Conservation (phyloP, 2,888 invertebrate genomes). For the Megaustenia siamemsis region DNA sequence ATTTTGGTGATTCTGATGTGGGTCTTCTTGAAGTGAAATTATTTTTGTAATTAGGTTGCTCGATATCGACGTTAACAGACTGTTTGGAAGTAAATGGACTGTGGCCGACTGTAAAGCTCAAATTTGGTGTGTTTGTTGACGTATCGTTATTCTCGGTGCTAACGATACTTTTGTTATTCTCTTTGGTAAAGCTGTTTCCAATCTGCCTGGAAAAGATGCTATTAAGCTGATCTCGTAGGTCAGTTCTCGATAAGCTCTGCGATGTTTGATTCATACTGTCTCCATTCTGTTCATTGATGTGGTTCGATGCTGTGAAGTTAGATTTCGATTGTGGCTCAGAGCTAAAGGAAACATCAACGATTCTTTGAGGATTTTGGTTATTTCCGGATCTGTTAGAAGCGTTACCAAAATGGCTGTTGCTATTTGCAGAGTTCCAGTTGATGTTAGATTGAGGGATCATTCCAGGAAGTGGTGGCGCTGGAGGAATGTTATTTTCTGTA, state of each 20-base stretch:
- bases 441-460: not conserved
- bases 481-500: not conserved
- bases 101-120: not conserved
- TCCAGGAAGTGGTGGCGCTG: not conserved
- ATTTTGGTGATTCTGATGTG: not conserved
- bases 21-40: not conserved
- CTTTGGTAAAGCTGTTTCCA: not conserved
- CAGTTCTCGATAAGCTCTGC: too few relatives aligned
- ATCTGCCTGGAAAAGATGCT: conserved; percentile 26
- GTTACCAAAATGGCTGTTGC: not conserved
- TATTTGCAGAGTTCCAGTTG: not conserved
- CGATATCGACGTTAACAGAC: not conserved
- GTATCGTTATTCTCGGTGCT: not conserved
- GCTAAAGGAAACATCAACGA: not conserved
- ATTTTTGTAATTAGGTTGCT: not conserved
- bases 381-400: not conserved
- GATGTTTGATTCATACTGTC: not conserved
- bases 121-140: not conserved
- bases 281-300: not conserved
- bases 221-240: conserved; percentile 28
- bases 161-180: not conserved
- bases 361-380: not conserved
- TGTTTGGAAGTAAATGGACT: not conserved
- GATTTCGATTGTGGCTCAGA: not conserved
- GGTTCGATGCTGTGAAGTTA: not conserved